Base-by-base conservation (phyloP, 2,113 vertebrate genomes). In the Trematomus loennbergii region DNA sequence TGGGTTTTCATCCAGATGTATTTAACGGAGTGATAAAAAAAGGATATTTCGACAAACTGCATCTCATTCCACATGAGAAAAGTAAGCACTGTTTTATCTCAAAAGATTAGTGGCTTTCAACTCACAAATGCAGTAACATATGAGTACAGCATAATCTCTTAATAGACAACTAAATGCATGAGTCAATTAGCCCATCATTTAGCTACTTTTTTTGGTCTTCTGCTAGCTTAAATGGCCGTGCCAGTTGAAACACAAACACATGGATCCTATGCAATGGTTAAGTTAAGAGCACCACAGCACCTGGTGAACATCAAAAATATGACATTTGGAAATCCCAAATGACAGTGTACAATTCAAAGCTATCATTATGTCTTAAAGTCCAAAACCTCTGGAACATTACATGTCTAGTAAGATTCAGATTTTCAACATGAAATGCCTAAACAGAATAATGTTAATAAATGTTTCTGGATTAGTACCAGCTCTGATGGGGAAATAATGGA, bases 1-100 rank as follows among this genome's bases (percentile, higher is more conserved):
- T 40, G 18, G 46, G 58, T 62, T 54, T 81, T 43, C 22, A 25
- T 71, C 43, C 5, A 12, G 57, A 29, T 57, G 59, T 72, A 59
- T 72, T 72, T 20, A 61, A 74, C 3, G 7, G 18, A 63, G 4
- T 11, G 29, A 63, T 46, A 17, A 72, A 40, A 17, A 20, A 33
- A 48, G 63, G 57, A 33, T 20, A 22, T 58, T 81, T 29, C 64
- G 45, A 65, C 18, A 61, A 58, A 70, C 5, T 40, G 36, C 36
- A 40, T 8, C 13, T 20, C 50, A 25, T 22, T 71, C 33, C 12
- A 43, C 16, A 20, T n/a, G 13, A 10, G 17, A 52, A 29, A 74
- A 49, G 11, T 50, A 25, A 43, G 46, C n/a, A 43, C 3, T 7
- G 46, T 57, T 71, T 20, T 15, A 57, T 48, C 40, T 18, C 25